Evolutionary conservation across 1,140 invertebrate species (phyloP), one percentile per base, ranked within the genome.

Genomic region (Scaptomyza pallida): DNA sequence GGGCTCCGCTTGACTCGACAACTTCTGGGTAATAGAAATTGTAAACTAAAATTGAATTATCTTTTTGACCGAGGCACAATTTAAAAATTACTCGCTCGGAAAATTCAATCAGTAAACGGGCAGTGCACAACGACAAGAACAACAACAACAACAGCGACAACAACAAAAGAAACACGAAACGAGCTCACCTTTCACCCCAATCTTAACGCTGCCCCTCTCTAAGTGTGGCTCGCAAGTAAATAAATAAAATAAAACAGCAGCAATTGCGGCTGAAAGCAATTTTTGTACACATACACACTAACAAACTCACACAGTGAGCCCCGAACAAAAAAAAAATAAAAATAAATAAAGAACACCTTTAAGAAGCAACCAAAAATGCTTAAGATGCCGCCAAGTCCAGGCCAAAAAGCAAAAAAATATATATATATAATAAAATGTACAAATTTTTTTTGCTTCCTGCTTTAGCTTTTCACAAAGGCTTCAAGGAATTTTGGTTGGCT

Each of bases 51-150:
- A 86, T 88, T 86, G 82, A 86, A 86, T 86, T 86, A 86, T 88
- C 71, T 78, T 75, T 30, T 72, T 82, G 82, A 81, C 78, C 71
- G 62, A 70, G 70, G 78, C 63, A 81, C 82, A 86, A 86, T 86
- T 86, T 86, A 86, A 86, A 86, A 88, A 86, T 86, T 88, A 86
- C 78, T 81, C 82, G 82, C 82, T 86, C 47, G 82, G 82, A 86
- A 86, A 86, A 86, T 86, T 86, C 82, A 86, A 86, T 86, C 82
- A 86, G 67, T 63, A 63, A 72, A 61, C 63, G 82, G 62, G 69
- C 81, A 70, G 23, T 43, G 10, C 26, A 45, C 21, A 50, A 40
- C 45, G 48, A 15, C 26, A 68, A 54, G 16, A 26, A 44, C 44
- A 56, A 57, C 50, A 16, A 54, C 16, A 69, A 15, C 57, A 73